Evolutionary conservation across 2,113 vertebrate genomes (phyloP).

Genomic region (Stercorarius parasiticus): DNA sequence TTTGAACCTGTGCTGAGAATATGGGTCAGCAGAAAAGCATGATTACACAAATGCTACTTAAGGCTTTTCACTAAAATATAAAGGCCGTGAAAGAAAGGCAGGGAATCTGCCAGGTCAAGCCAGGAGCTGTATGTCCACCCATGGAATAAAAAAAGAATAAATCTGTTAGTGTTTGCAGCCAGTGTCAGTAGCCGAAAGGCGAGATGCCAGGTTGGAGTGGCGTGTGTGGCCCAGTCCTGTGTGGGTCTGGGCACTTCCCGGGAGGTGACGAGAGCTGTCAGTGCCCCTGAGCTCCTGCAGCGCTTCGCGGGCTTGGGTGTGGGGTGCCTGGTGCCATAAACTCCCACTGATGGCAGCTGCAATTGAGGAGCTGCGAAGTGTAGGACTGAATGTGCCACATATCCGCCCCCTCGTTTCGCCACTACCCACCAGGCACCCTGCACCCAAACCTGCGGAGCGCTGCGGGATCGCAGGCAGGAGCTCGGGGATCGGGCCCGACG

Average conservation of each 20-base stretch:
- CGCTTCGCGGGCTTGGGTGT: not conserved
- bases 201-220: not conserved
- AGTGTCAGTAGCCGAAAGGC: not conserved
- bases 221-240: not conserved
- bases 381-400: constrained; percentile 14
- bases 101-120: not conserved
- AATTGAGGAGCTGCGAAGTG: constrained; percentile 15
- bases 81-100: not conserved
- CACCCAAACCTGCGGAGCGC: not conserved
- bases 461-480: not conserved
- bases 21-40: constrained; percentile 18
- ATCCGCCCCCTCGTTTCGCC: not conserved
- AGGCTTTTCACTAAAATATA: not conserved
- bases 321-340: constrained; percentile 10
- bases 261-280: constrained; percentile 31
- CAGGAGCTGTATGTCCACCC: not conserved
- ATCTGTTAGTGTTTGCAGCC: not conserved
- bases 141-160: not conserved
- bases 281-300: not conserved
- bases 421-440: not conserved
- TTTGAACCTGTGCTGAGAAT: constrained; percentile 5
- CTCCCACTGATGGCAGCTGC: constrained; percentile 33
- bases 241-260: not conserved
- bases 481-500: not conserved
- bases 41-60: constrained; percentile 4